These are phyloP conservation scores for Ariolimax columbianus DNA, from an alignment of 2,888 invertebrate species.

Conservation along the genomic window DNA sequence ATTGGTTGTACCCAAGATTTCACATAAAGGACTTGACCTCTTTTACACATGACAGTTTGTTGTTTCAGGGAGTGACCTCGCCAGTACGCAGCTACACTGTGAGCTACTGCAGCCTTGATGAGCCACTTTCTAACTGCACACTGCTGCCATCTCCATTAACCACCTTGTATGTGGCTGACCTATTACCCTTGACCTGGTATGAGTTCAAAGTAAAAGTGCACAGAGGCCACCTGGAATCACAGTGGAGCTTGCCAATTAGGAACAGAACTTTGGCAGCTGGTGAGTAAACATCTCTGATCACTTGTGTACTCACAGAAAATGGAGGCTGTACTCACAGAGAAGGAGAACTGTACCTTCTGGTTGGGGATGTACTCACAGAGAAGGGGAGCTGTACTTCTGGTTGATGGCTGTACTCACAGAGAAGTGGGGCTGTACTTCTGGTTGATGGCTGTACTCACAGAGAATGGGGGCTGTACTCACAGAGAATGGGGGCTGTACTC, in stretches of 20 bases:
- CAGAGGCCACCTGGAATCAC: constrained; percentile 21
- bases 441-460: no score
- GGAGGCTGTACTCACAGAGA: no score
- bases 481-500: no score
- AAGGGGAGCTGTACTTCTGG: no score
- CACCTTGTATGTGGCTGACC: constrained; percentile 44
- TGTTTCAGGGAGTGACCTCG: not conserved
- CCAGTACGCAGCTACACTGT: constrained; percentile 39
- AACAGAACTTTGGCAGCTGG: constrained; percentile 52
- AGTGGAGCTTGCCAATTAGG: constrained; percentile 47
- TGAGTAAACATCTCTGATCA: constrained; percentile 3
- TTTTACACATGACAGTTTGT: no score
- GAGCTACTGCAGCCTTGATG: constrained; percentile 41
- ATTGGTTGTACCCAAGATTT: no score
- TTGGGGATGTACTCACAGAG: no score
- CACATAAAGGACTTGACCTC: no score
- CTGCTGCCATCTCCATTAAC: constrained; percentile 26
- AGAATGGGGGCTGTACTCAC: no score
- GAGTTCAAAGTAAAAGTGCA: constrained; percentile 48
- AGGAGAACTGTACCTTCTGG: no score
- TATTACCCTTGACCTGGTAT: constrained; percentile 49
- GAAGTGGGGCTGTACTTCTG: no score
- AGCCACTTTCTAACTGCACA: not conserved
- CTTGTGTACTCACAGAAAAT: not conserved
- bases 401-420: no score